Percentiles rank a stretch among this genome's conserved stretches.
phyloP scores from a whole-genome alignment of 1,140 invertebrate genomes.

The Saccostrea cuccullata region DNA sequence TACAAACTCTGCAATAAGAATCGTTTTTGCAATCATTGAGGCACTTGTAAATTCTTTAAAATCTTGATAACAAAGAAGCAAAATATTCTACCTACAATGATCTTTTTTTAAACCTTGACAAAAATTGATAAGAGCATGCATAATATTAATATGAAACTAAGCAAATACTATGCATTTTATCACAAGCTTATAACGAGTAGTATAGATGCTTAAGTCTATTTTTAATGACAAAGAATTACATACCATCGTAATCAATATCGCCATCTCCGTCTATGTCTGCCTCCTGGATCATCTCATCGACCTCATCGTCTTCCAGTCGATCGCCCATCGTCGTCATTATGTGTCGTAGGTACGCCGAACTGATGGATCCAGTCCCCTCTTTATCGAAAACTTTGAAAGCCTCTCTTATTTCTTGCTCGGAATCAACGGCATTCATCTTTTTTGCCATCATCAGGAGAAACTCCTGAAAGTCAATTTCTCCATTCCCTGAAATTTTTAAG shows the following conservation, averaged over 20 bases:
- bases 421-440: constrained; percentile 99
- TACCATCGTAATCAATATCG: constrained; percentile 34
- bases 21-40: not conserved
- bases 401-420: constrained; percentile 91
- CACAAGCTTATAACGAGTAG: too few relatives aligned
- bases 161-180: too few relatives aligned
- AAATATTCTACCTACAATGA: too few relatives aligned
- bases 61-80: too few relatives aligned
- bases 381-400: constrained; percentile 43
- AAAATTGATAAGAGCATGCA: too few relatives aligned
- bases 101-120: too few relatives aligned
- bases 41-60: too few relatives aligned
- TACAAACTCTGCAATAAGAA: not conserved
- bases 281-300: constrained; percentile 99
- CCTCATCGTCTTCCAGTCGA: constrained; percentile 91
- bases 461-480: constrained; percentile 98
- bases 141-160: too few relatives aligned
- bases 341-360: constrained; percentile 63
- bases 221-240: not conserved
- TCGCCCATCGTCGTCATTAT: constrained; percentile 96
- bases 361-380: constrained; percentile 85
- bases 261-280: constrained; percentile 80
- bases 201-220: too few relatives aligned
- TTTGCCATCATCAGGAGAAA: constrained; percentile 89
- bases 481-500: constrained; percentile 89